Base-by-base conservation (phyloP, 2,113 vertebrate species). In the Athene cunicularia region DNA sequence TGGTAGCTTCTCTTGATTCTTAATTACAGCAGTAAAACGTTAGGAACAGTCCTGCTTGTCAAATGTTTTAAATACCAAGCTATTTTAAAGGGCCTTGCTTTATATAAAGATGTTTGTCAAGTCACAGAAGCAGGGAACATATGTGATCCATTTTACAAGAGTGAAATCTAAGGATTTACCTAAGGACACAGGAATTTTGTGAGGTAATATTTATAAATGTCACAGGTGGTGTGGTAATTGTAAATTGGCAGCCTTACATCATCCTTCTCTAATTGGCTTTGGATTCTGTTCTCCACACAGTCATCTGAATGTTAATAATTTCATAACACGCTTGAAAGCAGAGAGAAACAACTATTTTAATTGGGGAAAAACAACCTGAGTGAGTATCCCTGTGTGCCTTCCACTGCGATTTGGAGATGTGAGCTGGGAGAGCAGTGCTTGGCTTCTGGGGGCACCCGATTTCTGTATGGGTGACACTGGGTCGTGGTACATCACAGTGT, bases 151-250 rank as follows among this genome's bases (percentile, higher is more conserved):
- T 98, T 97, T 98, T 64, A 93, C 72, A 88, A 94, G 95, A 86
- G 56, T 85, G 83, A 96, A 93, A 93, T 81, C 77, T 95, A 80
- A 88, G 52, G 92, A 95, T 95, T 97, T 97, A 97, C 75, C 91
- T 98, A 97, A 97, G 89, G 95, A 93, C 92, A 82, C 49, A 96
- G 85, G 97, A 97, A 98, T 97, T 96, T 86, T 52, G 14, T 98
- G 97, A 98, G 87, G 96, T 93, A 96, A 96, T 97, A 96, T 97
- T 97, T 97, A 89, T 68, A 98, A 97, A 93, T 60, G 80, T 86
- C 1, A 0, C 92, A 94, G 95, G 95, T 98, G 95, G 60, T 94
- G 66, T 80, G 86, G 92, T 92, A 96, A 97, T 92, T 95, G 91
- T 84, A 62, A 35, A 74, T 93, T 93, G 96, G 91, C 91, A 95